A percentile compares a stretch with the other conserved stretches of the same genome.
Conservation (phyloP, 2,888 invertebrate genomes). For the Crossocerus cetratus region DNA sequence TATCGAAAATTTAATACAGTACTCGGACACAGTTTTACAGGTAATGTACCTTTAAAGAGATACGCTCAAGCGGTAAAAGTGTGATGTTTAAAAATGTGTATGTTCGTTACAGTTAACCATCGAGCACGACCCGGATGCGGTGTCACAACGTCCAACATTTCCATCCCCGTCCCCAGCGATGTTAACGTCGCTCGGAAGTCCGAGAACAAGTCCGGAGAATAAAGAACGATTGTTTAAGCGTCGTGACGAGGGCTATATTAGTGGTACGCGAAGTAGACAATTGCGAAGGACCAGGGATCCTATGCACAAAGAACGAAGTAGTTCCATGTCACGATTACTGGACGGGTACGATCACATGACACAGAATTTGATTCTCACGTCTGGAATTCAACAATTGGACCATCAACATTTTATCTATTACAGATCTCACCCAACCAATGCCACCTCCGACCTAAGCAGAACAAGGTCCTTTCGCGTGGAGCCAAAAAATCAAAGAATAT, state of each 20-base stretch:
- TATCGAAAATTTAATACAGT: slow-evolving; percentile 85
- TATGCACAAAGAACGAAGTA: slow-evolving; percentile 88
- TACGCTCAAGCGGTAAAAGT: neutral
- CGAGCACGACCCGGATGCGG: slow-evolving; percentile 91
- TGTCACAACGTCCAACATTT: slow-evolving; percentile 79
- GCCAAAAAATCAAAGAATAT: slow-evolving; percentile 86
- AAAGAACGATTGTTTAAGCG: slow-evolving; percentile 79
- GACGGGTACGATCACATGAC: slow-evolving; percentile 81
- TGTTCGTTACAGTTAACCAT: slow-evolving; percentile 88
- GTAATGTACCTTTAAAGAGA: slow-evolving; percentile 73
- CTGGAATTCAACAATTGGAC: neutral
- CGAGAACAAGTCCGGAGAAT: slow-evolving; percentile 73
- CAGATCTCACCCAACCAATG: slow-evolving; percentile 74
- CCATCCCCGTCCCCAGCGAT: slow-evolving; percentile 75
- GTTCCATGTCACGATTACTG: slow-evolving; percentile 89
- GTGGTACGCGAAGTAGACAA: slow-evolving; percentile 82
- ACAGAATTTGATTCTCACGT: neutral
- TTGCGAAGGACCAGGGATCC: slow-evolving; percentile 80
- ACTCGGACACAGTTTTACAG: slow-evolving; percentile 87
- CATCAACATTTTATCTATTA: neutral
- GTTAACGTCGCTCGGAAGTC: slow-evolving; percentile 75
- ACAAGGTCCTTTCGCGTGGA: slow-evolving; percentile 92
- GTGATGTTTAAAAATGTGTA: neutral
- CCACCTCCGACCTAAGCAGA: slow-evolving; percentile 86
- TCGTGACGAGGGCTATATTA: slow-evolving; percentile 81